Conservation (phyloP, 92 coral and sea anemone genomes). For the Zoanthus sociatus region DNA sequence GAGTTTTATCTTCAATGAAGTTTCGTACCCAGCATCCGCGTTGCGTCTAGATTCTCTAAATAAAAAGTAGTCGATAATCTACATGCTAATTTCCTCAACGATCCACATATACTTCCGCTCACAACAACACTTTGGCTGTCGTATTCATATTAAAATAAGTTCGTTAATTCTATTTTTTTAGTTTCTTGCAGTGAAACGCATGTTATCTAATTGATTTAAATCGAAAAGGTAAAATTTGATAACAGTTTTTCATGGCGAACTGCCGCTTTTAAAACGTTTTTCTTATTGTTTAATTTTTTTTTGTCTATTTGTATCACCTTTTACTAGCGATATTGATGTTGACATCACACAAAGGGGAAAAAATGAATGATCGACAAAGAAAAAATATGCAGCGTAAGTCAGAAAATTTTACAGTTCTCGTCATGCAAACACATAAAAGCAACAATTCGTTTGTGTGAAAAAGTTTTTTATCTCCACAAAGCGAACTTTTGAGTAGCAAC, state of each 20-base stretch:
- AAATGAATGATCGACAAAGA: too few relatives aligned
- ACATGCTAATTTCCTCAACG: constrained; percentile 12
- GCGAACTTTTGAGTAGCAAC: too few relatives aligned
- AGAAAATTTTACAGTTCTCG: too few relatives aligned
- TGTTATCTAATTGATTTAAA: background rate
- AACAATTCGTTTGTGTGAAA: too few relatives aligned
- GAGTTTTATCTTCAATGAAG: background rate
- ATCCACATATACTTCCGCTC: background rate
- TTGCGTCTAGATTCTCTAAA: background rate
- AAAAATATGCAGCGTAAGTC: too few relatives aligned
- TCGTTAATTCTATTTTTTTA: background rate
- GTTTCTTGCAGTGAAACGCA: background rate
- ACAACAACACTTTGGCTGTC: background rate
- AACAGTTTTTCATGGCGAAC: background rate
- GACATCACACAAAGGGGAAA: too few relatives aligned
- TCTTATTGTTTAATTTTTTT: too few relatives aligned
- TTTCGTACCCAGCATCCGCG: background rate
- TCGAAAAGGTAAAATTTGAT: background rate
- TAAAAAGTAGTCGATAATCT: background rate
- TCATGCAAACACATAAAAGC: too few relatives aligned
- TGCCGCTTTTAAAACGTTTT: too few relatives aligned
- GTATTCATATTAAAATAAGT: background rate
- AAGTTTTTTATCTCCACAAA: too few relatives aligned
- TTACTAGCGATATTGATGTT: too few relatives aligned
- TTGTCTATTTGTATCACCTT: too few relatives aligned